These are phyloP conservation scores for Nycteola revayana DNA, from an alignment of 2,888 invertebrate species.

Conservation along the genomic window DNA sequence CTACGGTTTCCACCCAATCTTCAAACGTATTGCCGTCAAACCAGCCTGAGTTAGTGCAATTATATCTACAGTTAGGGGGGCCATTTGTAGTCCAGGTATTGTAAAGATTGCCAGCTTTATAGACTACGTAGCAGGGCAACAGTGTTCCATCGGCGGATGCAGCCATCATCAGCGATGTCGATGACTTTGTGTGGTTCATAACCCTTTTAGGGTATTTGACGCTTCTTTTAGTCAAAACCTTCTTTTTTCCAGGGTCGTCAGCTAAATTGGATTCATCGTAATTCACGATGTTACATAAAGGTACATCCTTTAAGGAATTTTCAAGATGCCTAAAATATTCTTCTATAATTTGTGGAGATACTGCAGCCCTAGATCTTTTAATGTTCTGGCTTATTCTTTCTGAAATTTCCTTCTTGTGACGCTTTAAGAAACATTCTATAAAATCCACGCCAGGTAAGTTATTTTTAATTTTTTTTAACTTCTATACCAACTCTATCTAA, in stretches of 20 bases:
- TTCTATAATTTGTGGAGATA: constrained; percentile 17
- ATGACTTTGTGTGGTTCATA: constrained; percentile 43
- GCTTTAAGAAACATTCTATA: constrained; percentile 19
- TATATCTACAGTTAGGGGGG: constrained; percentile 44
- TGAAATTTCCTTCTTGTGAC: constrained; percentile 21
- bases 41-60: constrained; percentile 46
- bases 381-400: constrained; percentile 26
- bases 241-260: constrained; percentile 24
- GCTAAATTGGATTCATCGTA: constrained; percentile 30
- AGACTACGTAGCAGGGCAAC: constrained; percentile 54
- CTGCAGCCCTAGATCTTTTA: constrained; percentile 20
- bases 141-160: constrained; percentile 45
- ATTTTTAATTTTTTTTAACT: constrained; percentile 21
- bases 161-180: constrained; percentile 50
- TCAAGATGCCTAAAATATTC: constrained; percentile 21
- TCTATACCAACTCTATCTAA: constrained; percentile 18
- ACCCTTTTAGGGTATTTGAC: constrained; percentile 48
- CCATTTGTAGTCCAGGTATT: constrained; percentile 53
- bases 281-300: constrained; percentile 18
- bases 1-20: constrained; percentile 39
- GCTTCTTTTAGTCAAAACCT: constrained; percentile 34
- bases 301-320: constrained; percentile 17
- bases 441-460: constrained; percentile 30
- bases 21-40: constrained; percentile 44
- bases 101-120: constrained; percentile 53